Percentiles rank a stretch among this genome's conserved stretches.
phyloP scores from a whole-genome alignment of 2,797 vertebrate genomes.

The Remorina albescens region DNA sequence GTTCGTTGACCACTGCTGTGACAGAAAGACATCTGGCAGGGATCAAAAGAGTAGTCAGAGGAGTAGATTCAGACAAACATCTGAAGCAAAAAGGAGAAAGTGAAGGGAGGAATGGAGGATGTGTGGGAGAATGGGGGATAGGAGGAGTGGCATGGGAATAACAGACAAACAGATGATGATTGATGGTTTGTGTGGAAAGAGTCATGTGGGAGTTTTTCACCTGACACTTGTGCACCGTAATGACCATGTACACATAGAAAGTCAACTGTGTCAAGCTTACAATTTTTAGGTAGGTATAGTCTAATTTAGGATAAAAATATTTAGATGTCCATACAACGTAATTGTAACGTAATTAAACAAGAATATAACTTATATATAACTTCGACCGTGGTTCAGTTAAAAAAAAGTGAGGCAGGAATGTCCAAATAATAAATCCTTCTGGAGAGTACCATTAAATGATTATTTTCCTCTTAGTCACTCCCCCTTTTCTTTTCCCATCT shows the following conservation, averaged over 20 bases:
- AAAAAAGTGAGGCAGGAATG: constrained; percentile 17
- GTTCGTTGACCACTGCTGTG: constrained; percentile 10
- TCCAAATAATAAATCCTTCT: constrained; percentile 39
- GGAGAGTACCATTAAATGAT: constrained; percentile 35
- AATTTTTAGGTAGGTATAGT: too few species aligned
- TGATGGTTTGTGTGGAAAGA: constrained; percentile 45
- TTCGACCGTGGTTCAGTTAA: constrained; percentile 28
- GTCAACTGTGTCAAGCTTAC: not conserved
- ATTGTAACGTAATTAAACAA: too few species aligned
- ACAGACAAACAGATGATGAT: constrained; percentile 40
- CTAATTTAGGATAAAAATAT: not conserved
- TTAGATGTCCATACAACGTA: not conserved
- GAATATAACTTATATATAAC: too few species aligned
- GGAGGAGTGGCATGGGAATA: constrained; percentile 49
- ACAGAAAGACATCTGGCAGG: constrained; percentile 16
- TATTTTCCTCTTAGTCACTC: constrained; percentile 47
- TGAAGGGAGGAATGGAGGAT: constrained; percentile 51
- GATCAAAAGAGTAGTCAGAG: constrained; percentile 14
- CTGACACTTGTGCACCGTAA: constrained; percentile 2
- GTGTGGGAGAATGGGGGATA: constrained; percentile 57
- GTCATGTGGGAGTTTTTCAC: constrained; percentile 43
- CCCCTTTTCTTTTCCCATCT: constrained; percentile 13
- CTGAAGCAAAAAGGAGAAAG: constrained; percentile 49
- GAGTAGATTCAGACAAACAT: constrained; percentile 15
- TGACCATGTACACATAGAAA: constrained; percentile 10